A percentile compares a stretch with the other conserved stretches of the same genome.
phyloP scores from a whole-genome alignment of 2,888 invertebrate species.

The Temnothorax rugatulus region DNA sequence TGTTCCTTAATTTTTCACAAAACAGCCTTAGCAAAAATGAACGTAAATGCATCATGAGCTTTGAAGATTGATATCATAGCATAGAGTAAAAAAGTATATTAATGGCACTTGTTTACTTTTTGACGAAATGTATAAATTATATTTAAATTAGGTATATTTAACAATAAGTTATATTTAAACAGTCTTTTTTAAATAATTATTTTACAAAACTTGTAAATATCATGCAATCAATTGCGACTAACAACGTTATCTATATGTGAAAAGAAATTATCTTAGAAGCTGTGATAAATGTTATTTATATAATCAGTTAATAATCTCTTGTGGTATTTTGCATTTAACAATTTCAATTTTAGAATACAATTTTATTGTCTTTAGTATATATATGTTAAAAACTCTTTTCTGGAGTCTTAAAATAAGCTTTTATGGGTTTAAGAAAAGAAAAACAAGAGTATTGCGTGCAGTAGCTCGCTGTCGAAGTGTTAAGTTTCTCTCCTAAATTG shows the following conservation, averaged over 20 bases:
- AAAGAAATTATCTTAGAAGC: background rate
- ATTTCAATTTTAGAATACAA: background rate
- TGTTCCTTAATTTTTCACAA: slow-evolving; percentile 12
- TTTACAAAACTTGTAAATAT: background rate
- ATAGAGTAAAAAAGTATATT: background rate
- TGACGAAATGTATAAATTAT: background rate
- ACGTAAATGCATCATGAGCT: background rate
- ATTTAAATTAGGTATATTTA: background rate
- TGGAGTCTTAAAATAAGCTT: slow-evolving; percentile 1
- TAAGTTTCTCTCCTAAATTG: slow-evolving; percentile 68
- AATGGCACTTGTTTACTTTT: background rate
- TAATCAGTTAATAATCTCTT: background rate
- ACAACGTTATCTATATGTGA: background rate
- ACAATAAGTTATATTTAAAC: background rate
- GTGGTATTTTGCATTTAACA: background rate
- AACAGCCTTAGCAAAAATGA: background rate
- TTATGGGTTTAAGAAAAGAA: background rate
- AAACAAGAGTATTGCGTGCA: background rate
- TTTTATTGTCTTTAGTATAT: background rate
- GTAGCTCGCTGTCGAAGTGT: slow-evolving; percentile 8
- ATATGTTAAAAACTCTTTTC: background rate
- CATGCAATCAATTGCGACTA: background rate
- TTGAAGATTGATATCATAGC: background rate
- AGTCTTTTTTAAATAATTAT: background rate
- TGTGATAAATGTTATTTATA: background rate